Conservation (phyloP, 2,888 invertebrate genomes). For the Brenthis daphne region DNA sequence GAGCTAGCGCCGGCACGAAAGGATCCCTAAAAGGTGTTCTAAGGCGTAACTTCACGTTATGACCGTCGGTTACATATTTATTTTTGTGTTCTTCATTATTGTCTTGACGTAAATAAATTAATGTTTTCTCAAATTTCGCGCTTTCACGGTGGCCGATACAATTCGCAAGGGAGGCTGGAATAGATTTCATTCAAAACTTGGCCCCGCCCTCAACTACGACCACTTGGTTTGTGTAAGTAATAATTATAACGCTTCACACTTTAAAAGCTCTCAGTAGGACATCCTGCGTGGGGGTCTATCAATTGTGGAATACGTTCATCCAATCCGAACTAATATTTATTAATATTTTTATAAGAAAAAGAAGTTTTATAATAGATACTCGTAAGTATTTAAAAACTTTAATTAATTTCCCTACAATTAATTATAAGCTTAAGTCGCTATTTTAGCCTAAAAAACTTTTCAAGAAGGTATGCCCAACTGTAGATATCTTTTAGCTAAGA, state of each 20-base stretch:
- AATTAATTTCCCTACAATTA: too few species aligned
- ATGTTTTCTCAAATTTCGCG: constrained; percentile 72
- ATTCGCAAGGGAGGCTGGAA: constrained; percentile 32
- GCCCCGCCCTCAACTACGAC: constrained; percentile 10
- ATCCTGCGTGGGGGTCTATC: constrained; percentile 17
- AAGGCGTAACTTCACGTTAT: constrained; percentile 71
- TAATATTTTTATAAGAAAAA: too few species aligned
- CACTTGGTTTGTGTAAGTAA: constrained; percentile 13
- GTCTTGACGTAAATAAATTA: constrained; percentile 79
- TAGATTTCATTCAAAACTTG: constrained; percentile 18
- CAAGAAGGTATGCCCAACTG: too few species aligned
- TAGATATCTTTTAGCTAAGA: too few species aligned
- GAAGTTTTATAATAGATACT: too few species aligned
- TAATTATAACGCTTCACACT: constrained; percentile 17
- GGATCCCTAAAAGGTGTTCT: constrained; percentile 71
- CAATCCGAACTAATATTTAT: too few species aligned
- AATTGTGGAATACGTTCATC: not conserved
- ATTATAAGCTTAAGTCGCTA: too few species aligned
- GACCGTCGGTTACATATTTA: constrained; percentile 78
- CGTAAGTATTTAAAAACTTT: too few species aligned
- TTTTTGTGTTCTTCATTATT: constrained; percentile 78
- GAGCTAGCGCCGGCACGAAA: constrained; percentile 79
- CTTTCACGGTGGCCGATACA: constrained; percentile 66
- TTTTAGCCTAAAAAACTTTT: too few species aligned
- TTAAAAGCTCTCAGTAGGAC: constrained; percentile 3